A percentile compares a stretch with the other conserved stretches of the same genome.
These are phyloP conservation scores for Dynastes grantii DNA, from an alignment of 2,888 invertebrate species.

Conservation along the genomic window DNA sequence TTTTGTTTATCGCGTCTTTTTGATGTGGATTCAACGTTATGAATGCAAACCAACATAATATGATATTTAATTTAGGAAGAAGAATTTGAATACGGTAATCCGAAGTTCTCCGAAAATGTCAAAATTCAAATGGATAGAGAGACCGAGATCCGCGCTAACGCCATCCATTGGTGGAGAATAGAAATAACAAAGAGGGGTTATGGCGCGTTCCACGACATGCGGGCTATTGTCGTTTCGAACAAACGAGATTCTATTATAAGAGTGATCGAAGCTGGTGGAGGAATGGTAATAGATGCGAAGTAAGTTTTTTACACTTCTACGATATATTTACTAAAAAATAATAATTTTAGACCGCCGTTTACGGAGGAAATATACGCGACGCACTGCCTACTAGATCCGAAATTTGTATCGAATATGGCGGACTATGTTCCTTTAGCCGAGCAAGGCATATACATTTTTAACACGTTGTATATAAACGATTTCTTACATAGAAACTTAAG, in stretches of 20 bases:
- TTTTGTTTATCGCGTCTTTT: too few relatives aligned
- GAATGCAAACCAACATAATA: slow-evolving; percentile 28
- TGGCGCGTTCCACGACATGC: slow-evolving; percentile 70
- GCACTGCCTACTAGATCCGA: slow-evolving; percentile 81
- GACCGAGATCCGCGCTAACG: slow-evolving; percentile 71
- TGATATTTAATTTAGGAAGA: slow-evolving; percentile 77
- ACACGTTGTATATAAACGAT: slow-evolving; percentile 65
- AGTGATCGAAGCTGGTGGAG: slow-evolving; percentile 86
- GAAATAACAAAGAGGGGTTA: slow-evolving; percentile 70
- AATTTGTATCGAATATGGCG: slow-evolving; percentile 60
- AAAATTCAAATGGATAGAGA: slow-evolving; percentile 68
- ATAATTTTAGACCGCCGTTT: slow-evolving; percentile 73
- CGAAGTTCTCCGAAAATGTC: slow-evolving; percentile 73
- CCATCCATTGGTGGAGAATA: slow-evolving; percentile 81
- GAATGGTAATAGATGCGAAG: slow-evolving; percentile 77
- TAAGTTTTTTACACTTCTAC: slow-evolving; percentile 64
- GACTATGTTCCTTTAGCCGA: slow-evolving; percentile 65
- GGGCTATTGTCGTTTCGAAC: slow-evolving; percentile 76
- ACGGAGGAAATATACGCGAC: slow-evolving; percentile 74
- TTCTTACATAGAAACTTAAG: slow-evolving; percentile 62
- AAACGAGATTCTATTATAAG: slow-evolving; percentile 78
- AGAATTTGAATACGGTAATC: slow-evolving; percentile 89
- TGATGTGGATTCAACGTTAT: too few relatives aligned
- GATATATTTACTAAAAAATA: background rate
- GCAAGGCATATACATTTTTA: slow-evolving; percentile 67